Conservation (phyloP, 2,888 invertebrate genomes). For the Drosophila lutescens region DNA sequence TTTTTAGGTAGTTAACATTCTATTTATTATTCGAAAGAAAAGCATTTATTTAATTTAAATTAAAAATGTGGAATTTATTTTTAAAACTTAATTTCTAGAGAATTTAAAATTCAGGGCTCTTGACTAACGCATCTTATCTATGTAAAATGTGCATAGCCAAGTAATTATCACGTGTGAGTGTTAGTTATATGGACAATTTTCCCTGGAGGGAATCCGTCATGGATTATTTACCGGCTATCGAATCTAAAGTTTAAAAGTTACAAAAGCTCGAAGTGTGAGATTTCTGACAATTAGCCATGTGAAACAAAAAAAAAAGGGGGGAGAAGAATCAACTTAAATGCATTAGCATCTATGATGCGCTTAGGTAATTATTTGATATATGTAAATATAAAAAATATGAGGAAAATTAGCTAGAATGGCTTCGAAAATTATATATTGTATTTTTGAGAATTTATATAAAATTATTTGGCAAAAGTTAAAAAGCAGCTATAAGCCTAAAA, state of each 20-base stretch:
- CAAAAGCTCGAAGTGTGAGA: conserved; percentile 19
- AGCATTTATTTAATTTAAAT: no score
- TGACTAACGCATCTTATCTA: background rate
- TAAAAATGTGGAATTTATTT: background rate
- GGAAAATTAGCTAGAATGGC: background rate
- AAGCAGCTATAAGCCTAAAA: no score
- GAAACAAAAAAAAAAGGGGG: background rate
- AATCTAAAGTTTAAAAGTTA: conserved; percentile 31
- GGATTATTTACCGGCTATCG: conserved; percentile 11
- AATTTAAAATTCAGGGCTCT: background rate
- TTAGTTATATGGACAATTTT: conserved; percentile 7
- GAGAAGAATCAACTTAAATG: background rate
- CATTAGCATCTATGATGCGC: conserved; percentile 4
- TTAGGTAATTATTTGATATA: background rate
- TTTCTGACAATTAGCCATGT: conserved; percentile 15
- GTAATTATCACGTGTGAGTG: conserved; percentile 32
- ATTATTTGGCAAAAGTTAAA: no score
- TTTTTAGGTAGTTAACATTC: no score
- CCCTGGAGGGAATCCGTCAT: conserved; percentile 20
- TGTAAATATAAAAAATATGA: background rate
- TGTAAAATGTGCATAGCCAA: conserved; percentile 37
- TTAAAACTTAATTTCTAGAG: no score
- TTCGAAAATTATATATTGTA: background rate
- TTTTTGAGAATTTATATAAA: background rate
- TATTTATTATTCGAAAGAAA: no score